A percentile compares a stretch with the other conserved stretches of the same genome.
Conservation (phyloP, 2,797 vertebrate species). For the Petrocephalus sullivani region DNA sequence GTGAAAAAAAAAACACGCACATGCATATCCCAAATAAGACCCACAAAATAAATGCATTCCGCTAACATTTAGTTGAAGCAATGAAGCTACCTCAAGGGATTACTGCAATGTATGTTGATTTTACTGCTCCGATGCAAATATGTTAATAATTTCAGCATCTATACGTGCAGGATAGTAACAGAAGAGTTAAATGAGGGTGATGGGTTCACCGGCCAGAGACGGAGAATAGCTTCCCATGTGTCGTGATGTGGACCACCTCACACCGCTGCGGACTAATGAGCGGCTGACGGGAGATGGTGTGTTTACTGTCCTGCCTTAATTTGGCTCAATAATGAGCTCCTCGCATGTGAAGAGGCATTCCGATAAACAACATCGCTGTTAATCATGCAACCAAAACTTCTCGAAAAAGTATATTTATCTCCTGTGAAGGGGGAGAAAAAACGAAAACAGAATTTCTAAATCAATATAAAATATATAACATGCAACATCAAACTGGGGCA, state of each 20-base stretch:
- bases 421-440: neutral
- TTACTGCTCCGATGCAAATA: neutral
- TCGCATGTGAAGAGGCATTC: neutral
- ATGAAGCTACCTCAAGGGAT: neutral
- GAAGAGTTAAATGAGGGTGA: neutral
- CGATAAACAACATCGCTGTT: neutral
- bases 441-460: neutral
- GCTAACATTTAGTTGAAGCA: neutral
- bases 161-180: neutral
- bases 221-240: neutral
- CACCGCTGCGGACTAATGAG: constrained; percentile 10
- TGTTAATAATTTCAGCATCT: neutral
- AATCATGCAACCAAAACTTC: neutral
- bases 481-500: neutral
- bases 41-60: neutral
- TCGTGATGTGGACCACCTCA: neutral
- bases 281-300: neutral
- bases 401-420: neutral
- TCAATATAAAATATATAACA: neutral
- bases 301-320: neutral
- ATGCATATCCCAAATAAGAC: neutral
- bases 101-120: neutral
- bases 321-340: constrained; percentile 18
- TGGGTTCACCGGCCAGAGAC: neutral
- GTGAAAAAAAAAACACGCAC: no score